These are phyloP conservation scores for Temnothorax ravouxi DNA, from an alignment of 2,888 invertebrate genomes.

Conservation along the genomic window DNA sequence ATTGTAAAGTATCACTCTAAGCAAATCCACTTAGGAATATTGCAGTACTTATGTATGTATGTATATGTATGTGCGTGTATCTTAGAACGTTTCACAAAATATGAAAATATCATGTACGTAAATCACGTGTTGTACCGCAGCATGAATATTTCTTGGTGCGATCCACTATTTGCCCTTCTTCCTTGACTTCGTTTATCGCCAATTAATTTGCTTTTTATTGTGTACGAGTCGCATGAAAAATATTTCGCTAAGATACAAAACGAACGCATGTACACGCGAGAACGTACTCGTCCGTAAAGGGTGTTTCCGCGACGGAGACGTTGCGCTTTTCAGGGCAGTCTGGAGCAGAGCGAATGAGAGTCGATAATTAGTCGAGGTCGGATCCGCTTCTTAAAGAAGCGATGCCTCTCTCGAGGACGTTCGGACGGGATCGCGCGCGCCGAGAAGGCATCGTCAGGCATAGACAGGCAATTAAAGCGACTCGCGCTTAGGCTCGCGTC, in stretches of 20 bases:
- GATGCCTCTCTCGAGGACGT: constrained; percentile 54
- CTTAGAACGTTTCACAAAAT: background rate
- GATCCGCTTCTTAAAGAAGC: constrained; percentile 58
- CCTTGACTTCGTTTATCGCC: background rate
- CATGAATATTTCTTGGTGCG: background rate
- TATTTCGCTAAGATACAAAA: background rate
- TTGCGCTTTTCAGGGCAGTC: constrained; percentile 25
- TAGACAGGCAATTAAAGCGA: constrained; percentile 80
- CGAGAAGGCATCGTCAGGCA: constrained; percentile 52
- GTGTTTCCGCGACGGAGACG: background rate
- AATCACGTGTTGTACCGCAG: background rate
- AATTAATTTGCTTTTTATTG: constrained; percentile 40
- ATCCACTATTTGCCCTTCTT: background rate
- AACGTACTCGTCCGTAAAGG: constrained; percentile 54
- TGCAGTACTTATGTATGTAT: background rate
- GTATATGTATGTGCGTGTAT: too few species aligned
- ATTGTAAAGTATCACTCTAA: constrained; percentile 33
- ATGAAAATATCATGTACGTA: constrained; percentile 14
- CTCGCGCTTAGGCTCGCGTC: constrained; percentile 74
- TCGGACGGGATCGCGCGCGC: constrained; percentile 45
- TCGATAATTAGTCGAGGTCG: constrained; percentile 56
- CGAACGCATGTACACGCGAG: constrained; percentile 41
- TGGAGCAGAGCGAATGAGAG: constrained; percentile 19
- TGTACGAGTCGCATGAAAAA: background rate
- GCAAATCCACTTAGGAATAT: constrained; percentile 36